Conservation (phyloP, 2,797 vertebrate species). For the Momotus momota region DNA sequence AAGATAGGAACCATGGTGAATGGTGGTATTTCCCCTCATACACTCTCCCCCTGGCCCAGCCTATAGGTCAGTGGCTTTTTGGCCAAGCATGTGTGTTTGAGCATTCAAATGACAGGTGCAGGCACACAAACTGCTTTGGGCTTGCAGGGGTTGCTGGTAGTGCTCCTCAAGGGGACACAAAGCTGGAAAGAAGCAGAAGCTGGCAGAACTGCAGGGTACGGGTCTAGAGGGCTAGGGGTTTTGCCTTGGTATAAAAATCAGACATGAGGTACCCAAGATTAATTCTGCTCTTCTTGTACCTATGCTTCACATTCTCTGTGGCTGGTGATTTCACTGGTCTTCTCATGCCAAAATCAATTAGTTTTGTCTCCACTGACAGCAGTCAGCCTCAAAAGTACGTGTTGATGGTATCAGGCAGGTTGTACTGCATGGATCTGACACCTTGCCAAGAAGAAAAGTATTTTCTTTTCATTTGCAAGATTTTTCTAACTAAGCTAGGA, state of each 20-base stretch:
- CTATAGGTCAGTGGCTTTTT: not conserved
- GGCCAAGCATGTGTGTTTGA: not conserved
- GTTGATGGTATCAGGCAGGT: not conserved
- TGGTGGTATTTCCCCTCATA: not conserved
- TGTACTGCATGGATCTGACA: not conserved
- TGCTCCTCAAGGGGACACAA: not conserved
- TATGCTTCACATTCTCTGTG: not conserved
- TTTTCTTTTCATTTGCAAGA: not conserved
- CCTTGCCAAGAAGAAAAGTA: not conserved
- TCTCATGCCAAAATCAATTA: not conserved
- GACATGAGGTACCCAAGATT: not conserved
- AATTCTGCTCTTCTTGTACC: not conserved
- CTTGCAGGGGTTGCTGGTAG: not conserved
- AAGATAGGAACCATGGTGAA: not conserved
- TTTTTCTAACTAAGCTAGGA: not conserved
- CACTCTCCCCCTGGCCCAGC: not conserved
- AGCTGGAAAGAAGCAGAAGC: not conserved
- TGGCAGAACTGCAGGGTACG: not conserved
- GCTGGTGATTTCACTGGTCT: not conserved
- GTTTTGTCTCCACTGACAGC: not conserved
- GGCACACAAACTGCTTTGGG: not conserved
- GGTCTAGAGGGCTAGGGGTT: not conserved
- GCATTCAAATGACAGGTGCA: not conserved
- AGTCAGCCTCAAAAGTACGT: not conserved
- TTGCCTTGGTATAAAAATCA: not conserved